These are phyloP conservation scores for Cephus rjabovi DNA, from an alignment of 2,888 invertebrate species.

Conservation along the genomic window DNA sequence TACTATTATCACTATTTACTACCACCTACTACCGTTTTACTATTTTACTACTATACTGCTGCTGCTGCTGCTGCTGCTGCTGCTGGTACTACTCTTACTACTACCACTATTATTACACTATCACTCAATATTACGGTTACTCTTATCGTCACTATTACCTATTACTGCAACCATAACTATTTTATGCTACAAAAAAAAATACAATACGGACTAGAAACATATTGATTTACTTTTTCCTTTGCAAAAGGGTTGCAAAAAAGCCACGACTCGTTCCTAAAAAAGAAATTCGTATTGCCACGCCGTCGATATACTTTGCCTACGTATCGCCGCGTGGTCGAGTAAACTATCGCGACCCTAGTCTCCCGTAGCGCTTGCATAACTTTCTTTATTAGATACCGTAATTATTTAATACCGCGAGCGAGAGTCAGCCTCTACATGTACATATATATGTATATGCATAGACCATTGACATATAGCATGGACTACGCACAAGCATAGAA, in stretches of 20 bases:
- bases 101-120: neutral
- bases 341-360: constrained; percentile 4
- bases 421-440: constrained; percentile 23
- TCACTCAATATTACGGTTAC: neutral
- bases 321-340: neutral
- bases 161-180: neutral
- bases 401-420: constrained; percentile 41
- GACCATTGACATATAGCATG: too few species aligned
- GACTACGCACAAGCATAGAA: too few species aligned
- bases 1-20: neutral
- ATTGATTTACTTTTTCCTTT: neutral
- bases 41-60: neutral
- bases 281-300: neutral
- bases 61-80: too few species aligned
- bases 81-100: neutral
- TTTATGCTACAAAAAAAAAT: neutral
- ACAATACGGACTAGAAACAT: neutral
- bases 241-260: neutral
- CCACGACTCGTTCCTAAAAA: neutral
- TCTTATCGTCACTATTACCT: neutral
- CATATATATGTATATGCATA: neutral
- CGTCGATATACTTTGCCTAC: neutral
- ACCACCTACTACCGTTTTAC: neutral
- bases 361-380: constrained; percentile 37
- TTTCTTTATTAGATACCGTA: constrained; percentile 43